Evolutionary conservation across 1,140 invertebrate species (phyloP), one percentile per base, ranked within the genome.

Genomic region (Ptiloglossa arizonensis): DNA sequence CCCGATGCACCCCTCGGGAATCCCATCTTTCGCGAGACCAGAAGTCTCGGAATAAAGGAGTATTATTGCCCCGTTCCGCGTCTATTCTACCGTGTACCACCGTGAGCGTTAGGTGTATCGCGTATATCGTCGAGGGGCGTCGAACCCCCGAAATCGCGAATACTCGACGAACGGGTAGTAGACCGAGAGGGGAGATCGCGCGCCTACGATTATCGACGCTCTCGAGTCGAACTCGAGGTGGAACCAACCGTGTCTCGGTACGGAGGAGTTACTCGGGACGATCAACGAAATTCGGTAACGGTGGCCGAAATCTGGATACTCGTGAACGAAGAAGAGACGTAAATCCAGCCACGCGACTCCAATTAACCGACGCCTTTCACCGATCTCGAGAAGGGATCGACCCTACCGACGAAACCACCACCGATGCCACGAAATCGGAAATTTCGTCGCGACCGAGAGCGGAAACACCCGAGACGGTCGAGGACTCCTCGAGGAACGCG

Each of bases 1-100:
- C 66, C 29, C 75, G 62, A 66, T 72, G 70, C 72, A 85, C 82
- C 85, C 86, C 75, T 79, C 74, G 70, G 72, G 83, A 86, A 86
- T 85, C 77, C 83, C 63, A 75, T 83, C 68, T 83, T 73, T 63
- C 44, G 63, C 44, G 57, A 64, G 73, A 83, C 44, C 71, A 22
- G 52, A 50, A 46, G 62, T 22, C 64, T 81, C 78, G 79, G 54
- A 84, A 81, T 68, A 70, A 84, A 85, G 17, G 54, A 48, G 24
- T 54, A 81, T 81, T 72, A 52, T 71, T 9, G 35, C 46, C 41
- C 46, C 29, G n/a, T 57, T 56, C 59, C 35, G 13, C 15, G 50
- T 29, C 44, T 57, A 69, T 70, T 63, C 68, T 19, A n/a, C 0
- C 27, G 38, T 15, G 41, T 44, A 64, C 59, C 70, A 79, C 72